phyloP scores from a whole-genome alignment of 2,113 vertebrate species.

The Picathartes gymnocephalus region DNA sequence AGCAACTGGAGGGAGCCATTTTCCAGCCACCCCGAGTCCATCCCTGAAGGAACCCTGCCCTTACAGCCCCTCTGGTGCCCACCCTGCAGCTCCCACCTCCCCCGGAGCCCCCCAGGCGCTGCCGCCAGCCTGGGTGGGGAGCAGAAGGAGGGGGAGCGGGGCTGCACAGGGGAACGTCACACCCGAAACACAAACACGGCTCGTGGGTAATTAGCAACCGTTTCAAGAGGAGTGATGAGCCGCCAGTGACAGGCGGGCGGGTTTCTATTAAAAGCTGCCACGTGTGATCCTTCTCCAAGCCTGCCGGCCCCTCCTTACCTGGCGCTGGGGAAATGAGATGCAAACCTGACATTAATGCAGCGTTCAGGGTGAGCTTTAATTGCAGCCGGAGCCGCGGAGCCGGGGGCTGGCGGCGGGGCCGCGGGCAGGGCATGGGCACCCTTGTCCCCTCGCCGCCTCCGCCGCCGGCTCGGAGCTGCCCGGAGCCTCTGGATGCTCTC shows the following conservation, averaged over 20 bases:
- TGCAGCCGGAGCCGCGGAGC: neutral
- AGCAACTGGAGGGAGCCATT: neutral
- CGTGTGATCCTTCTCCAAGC: constrained; percentile 54
- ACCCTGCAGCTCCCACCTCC: neutral
- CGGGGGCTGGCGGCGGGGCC: accelerated
- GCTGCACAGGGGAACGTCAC: constrained; percentile 9
- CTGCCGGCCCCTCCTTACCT: constrained; percentile 55
- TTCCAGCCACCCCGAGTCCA: neutral
- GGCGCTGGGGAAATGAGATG: constrained; percentile 5
- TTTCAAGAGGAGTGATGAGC: constrained; percentile 55
- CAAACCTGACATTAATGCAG: constrained; percentile 23
- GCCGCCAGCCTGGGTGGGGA: neutral
- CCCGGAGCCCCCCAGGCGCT: accelerated
- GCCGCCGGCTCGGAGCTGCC: accelerated
- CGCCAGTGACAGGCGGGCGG: constrained; percentile 49
- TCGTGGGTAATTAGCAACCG: constrained; percentile 52
- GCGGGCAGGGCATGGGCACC: neutral
- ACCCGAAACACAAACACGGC: constrained; percentile 7
- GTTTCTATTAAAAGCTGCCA: constrained; percentile 68
- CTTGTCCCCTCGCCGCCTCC: accelerated
- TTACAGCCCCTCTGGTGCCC: neutral
- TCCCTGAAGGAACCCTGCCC: neutral
- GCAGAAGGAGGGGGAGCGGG: neutral
- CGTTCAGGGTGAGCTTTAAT: neutral
- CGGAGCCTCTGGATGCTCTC: neutral